Conservation (phyloP, 2,113 vertebrate species). For the Puffinus mauretanicus region DNA sequence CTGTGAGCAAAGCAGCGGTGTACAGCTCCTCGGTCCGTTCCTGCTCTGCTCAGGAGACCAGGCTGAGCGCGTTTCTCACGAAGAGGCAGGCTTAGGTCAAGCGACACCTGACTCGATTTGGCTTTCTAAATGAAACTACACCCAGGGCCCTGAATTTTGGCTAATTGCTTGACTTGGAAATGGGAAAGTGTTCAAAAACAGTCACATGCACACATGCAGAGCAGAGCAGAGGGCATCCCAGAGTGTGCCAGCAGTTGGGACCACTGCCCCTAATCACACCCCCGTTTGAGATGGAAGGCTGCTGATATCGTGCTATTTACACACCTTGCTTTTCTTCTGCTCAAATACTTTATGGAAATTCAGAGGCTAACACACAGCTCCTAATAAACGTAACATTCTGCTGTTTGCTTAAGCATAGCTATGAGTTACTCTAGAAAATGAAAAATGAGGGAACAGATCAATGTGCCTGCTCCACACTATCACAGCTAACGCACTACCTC, state of each 20-base stretch:
- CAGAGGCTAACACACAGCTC: background rate
- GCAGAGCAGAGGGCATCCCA: background rate
- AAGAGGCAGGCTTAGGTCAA: background rate
- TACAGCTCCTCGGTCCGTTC: background rate
- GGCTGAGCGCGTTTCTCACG: accelerated
- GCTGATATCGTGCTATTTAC: background rate
- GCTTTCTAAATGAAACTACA: background rate
- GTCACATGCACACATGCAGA: background rate
- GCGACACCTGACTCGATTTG: background rate
- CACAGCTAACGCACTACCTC: background rate
- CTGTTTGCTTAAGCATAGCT: background rate
- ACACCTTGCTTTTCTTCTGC: background rate
- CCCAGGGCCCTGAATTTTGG: background rate
- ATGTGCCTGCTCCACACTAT: background rate
- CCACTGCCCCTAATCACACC: accelerated
- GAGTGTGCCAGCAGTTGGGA: background rate
- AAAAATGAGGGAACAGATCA: background rate
- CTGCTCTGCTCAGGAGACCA: background rate
- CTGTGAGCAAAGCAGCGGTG: background rate
- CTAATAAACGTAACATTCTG: background rate
- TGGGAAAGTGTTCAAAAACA: background rate
- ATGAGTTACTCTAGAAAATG: background rate
- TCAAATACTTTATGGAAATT: background rate
- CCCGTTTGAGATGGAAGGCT: background rate
- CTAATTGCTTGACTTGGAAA: background rate